Evolutionary conservation across 1,140 invertebrate species (phyloP).

Genomic region (Trichonephila clavipes): DNA sequence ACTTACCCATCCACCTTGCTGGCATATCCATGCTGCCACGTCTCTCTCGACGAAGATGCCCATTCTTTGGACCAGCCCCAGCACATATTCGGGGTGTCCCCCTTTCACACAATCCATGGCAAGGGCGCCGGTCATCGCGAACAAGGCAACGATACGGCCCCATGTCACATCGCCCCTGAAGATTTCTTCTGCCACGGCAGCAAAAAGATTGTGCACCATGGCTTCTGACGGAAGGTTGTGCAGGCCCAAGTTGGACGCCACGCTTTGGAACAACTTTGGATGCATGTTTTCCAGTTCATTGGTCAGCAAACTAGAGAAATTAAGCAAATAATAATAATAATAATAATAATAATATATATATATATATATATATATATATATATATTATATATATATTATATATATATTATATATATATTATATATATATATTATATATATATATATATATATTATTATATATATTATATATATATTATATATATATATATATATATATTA

Average conservation of each 20-base stretch:
- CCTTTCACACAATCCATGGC: slow-evolving; percentile 86
- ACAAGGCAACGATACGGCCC: slow-evolving; percentile 86
- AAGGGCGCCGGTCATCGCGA: slow-evolving; percentile 86
- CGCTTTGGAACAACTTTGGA: slow-evolving; percentile 84
- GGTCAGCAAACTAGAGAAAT: slow-evolving; percentile 42
- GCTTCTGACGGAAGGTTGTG: slow-evolving; percentile 82
- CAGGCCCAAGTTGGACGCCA: slow-evolving; percentile 83
- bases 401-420: too few species aligned
- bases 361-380: too few species aligned
- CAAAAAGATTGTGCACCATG: slow-evolving; percentile 83
- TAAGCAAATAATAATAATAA: background rate
- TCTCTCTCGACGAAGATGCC: slow-evolving; percentile 85
- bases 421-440: too few species aligned
- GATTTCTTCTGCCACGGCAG: slow-evolving; percentile 84
- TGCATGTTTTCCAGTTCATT: slow-evolving; percentile 74
- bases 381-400: too few species aligned
- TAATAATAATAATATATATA: too few species aligned
- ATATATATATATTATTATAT: too few species aligned
- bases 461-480: too few species aligned
- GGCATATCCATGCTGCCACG: slow-evolving; percentile 86
- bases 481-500: too few species aligned
- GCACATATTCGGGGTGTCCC: slow-evolving; percentile 83
- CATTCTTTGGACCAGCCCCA: slow-evolving; percentile 84
- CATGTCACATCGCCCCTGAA: slow-evolving; percentile 84
- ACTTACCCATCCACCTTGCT: slow-evolving; percentile 88